Evolutionary conservation across 2,888 invertebrate species (phyloP).

Genomic region (Nymphalis urticae): DNA sequence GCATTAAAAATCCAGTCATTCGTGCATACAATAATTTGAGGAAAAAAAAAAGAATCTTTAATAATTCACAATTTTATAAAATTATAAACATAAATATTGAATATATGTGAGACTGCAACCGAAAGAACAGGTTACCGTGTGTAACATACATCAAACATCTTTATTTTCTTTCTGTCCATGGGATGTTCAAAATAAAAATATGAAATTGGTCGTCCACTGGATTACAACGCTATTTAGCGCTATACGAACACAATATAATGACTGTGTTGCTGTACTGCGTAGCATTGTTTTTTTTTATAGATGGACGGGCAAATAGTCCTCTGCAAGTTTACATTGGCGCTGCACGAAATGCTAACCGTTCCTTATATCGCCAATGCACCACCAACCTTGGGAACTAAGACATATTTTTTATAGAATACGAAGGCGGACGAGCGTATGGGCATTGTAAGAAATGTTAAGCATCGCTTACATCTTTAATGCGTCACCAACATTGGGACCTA

Average conservation of each 20-base stretch:
- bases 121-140: slow-evolving; percentile 7
- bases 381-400: no score
- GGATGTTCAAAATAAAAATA: slow-evolving; percentile 11
- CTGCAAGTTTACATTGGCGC: no score
- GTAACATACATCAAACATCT: slow-evolving; percentile 22
- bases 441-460: no score
- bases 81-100: background rate
- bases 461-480: no score
- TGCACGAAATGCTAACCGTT: no score
- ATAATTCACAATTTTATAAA: background rate
- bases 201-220: background rate
- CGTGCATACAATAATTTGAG: background rate
- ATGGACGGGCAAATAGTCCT: no score
- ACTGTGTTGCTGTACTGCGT: background rate
- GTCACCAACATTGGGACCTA: no score
- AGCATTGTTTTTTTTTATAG: no score
- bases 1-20: background rate
- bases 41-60: background rate
- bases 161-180: slow-evolving; percentile 14
- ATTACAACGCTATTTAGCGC: background rate
- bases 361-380: no score
- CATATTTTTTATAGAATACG: no score
- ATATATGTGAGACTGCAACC: background rate
- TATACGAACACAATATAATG: background rate
- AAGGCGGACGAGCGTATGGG: no score